A percentile compares a stretch with the other conserved stretches of the same genome.
phyloP scores from a whole-genome alignment of 2,797 vertebrate genomes.

The Megaceryle alcyon region DNA sequence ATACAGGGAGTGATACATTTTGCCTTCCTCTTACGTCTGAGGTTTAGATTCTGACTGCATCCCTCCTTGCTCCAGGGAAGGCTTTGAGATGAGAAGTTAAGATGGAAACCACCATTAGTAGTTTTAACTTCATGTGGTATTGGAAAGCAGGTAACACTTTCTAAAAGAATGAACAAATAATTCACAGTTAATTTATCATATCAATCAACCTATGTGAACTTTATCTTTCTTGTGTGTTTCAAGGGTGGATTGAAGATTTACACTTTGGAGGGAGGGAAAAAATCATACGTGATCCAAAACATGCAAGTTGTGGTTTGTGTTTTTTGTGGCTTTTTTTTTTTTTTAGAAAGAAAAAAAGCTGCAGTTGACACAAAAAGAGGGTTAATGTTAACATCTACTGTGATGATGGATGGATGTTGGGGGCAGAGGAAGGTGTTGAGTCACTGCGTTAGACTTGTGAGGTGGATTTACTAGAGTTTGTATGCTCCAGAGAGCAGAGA shows the following conservation, averaged over 20 bases:
- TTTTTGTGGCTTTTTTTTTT: too few relatives aligned
- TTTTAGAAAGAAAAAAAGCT: not conserved
- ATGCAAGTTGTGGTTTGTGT: not conserved
- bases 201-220: not conserved
- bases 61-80: not conserved
- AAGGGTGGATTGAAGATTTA: not conserved
- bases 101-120: not conserved
- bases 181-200: not conserved
- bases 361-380: not conserved
- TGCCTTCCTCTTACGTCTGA: not conserved
- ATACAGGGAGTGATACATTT: not conserved
- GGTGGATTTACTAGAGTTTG: not conserved
- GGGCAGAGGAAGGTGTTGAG: not conserved
- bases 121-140: not conserved
- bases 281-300: not conserved
- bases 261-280: not conserved
- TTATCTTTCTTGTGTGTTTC: not conserved
- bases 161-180: not conserved
- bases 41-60: not conserved
- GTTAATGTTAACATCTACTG: not conserved
- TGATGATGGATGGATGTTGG: not conserved
- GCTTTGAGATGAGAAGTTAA: not conserved
- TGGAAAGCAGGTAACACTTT: not conserved
- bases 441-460: constrained; percentile 13
- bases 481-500: not conserved